phyloP scores from a whole-genome alignment of 1,140 invertebrate species.

The Panonychus citri region DNA sequence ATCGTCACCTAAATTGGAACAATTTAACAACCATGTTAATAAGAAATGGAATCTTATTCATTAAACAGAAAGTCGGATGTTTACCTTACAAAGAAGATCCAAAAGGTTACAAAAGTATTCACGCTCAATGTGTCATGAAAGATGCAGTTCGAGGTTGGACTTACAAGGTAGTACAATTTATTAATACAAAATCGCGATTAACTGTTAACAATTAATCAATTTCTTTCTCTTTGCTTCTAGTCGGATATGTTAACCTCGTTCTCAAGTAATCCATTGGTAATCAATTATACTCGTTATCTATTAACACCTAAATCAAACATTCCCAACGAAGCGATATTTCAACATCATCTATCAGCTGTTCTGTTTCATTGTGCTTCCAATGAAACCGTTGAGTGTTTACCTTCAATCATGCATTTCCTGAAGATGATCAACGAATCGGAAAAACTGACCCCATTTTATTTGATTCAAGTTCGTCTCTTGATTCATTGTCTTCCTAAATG shows the following conservation, averaged over 20 bases:
- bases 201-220: neutral
- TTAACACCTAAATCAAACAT: slow-evolving; percentile 17
- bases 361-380: slow-evolving; percentile 64
- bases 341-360: slow-evolving; percentile 43
- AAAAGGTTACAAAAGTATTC: slow-evolving; percentile 35
- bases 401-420: slow-evolving; percentile 23
- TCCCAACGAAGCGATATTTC: slow-evolving; percentile 17
- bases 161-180: slow-evolving; percentile 17
- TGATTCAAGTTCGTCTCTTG: neutral
- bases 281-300: slow-evolving; percentile 35
- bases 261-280: slow-evolving; percentile 28
- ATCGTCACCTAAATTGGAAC: slow-evolving; percentile 57
- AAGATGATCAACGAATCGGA: neutral
- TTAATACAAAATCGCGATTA: neutral
- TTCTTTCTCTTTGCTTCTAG: slow-evolving; percentile 12
- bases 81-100: slow-evolving; percentile 68
- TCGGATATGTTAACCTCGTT: slow-evolving; percentile 25
- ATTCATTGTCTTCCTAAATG: neutral
- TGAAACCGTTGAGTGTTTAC: slow-evolving; percentile 54
- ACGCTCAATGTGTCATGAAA: slow-evolving; percentile 55
- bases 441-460: neutral
- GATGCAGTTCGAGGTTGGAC: slow-evolving; percentile 46
- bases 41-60: slow-evolving; percentile 43
- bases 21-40: slow-evolving; percentile 39
- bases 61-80: slow-evolving; percentile 70